Evolutionary conservation across 2,888 invertebrate genomes (phyloP).

Genomic region (Drosophila greeni): DNA sequence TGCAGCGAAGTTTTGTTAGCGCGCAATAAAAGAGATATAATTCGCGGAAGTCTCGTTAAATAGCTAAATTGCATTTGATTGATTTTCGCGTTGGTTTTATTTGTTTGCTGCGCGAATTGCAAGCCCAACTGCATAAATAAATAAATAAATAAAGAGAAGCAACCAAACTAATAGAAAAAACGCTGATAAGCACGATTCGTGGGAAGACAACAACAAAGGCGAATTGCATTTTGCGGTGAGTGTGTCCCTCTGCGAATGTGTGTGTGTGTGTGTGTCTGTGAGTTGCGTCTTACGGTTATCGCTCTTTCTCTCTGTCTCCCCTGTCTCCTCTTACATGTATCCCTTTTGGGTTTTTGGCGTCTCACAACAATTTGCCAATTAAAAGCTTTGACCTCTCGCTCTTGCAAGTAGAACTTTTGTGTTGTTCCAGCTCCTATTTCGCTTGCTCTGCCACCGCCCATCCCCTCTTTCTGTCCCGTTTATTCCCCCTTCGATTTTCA

Average conservation of each 20-base stretch:
- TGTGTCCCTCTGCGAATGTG: background rate
- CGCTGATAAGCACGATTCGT: slow-evolving; percentile 32
- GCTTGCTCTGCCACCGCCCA: background rate
- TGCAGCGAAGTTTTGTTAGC: slow-evolving; percentile 14
- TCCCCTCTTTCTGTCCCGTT: background rate
- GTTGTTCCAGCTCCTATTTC: slow-evolving; percentile 5
- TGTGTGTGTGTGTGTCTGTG: slow-evolving; percentile 33
- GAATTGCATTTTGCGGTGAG: slow-evolving; percentile 26
- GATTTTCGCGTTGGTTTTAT: slow-evolving; percentile 16
- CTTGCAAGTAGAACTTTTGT: slow-evolving; percentile 12
- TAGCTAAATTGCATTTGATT: slow-evolving; percentile 22
- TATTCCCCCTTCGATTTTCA: slow-evolving; percentile 34
- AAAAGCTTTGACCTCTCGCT: slow-evolving; percentile 54
- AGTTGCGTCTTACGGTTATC: slow-evolving; percentile 46
- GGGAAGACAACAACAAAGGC: slow-evolving; percentile 9
- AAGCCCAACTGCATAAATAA: slow-evolving; percentile 6
- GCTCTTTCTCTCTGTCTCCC: slow-evolving; percentile 35
- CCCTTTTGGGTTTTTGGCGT: slow-evolving; percentile 21
- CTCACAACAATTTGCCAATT: slow-evolving; percentile 61
- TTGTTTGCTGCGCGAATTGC: slow-evolving; percentile 27
- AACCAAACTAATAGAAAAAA: slow-evolving; percentile 4
- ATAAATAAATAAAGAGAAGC: no score
- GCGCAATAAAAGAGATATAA: slow-evolving; percentile 21
- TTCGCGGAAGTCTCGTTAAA: slow-evolving; percentile 3
- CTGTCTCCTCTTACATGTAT: slow-evolving; percentile 1